Conservation (phyloP, 2,888 invertebrate genomes). For the Pomacea canaliculata region DNA sequence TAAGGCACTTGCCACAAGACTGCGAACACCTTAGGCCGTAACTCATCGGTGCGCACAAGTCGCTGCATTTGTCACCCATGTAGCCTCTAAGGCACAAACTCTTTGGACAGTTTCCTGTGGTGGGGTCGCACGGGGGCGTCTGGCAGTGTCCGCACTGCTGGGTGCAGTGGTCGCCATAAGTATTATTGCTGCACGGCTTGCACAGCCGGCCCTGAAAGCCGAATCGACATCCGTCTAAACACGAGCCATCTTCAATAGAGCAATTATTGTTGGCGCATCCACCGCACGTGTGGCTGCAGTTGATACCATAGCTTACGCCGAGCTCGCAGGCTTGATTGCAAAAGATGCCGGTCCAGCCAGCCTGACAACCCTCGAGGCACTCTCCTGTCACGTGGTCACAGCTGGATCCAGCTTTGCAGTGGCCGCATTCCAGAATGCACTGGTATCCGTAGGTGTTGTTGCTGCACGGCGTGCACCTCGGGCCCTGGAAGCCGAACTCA, state of each 20-base stretch:
- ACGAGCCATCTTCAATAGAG: not conserved
- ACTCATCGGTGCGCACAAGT: not conserved
- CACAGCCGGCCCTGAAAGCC: not conserved
- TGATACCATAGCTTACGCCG: not conserved
- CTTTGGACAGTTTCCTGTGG: not conserved
- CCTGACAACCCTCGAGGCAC: not conserved
- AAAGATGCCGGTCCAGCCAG: not conserved
- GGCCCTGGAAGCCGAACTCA: not conserved
- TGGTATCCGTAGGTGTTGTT: not conserved
- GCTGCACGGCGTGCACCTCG: not conserved
- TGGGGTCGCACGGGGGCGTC: not conserved
- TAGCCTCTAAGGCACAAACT: not conserved
- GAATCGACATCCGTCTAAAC: not conserved
- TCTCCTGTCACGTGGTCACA: not conserved
- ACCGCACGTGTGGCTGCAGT: not conserved
- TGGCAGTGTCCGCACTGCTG: not conserved
- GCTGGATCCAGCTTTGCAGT: not conserved
- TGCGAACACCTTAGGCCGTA: not conserved
- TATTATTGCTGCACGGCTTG: not conserved
- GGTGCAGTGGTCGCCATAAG: not conserved
- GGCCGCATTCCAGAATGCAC: not conserved
- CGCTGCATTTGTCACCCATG: not conserved
- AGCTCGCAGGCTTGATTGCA: not conserved
- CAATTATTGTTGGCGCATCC: not conserved
- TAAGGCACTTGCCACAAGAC: not conserved